Evolutionary conservation across 2,888 invertebrate genomes (phyloP), one percentile per base, ranked within the genome.

Genomic region (Orthonychiurus folsomi): DNA sequence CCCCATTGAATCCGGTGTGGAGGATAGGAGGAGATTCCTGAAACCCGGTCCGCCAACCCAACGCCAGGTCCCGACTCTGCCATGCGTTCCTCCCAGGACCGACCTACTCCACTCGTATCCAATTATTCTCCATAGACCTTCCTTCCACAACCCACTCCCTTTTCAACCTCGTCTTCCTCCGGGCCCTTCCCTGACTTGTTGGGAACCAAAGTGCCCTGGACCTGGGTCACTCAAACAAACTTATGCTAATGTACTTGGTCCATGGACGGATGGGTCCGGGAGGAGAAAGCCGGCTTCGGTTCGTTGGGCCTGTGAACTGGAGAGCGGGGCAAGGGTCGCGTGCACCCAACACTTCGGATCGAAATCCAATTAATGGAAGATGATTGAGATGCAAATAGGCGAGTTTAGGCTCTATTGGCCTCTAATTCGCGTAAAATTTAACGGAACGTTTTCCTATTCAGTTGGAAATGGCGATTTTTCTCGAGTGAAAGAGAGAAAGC

Each of bases 301-400:
- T 37, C 15, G 15, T 37, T 37, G 37, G 37, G 37, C 15, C 15
- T 37, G 37, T 37, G 37, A 9, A 37, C 9, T 15, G 20, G 52
- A 12, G 52, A 52, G 20, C 52, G 24, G 3, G 24, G 52, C 3
- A 52, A 23, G 52, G 56, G 56, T 21, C 26, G 24, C 3, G 23
- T 28, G n/a, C 23, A 50, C 52, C 24, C 53, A 50, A 28, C 52
- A 18, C n/a, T 26, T 50, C 65, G 68, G 69, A 69, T 71, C 68
- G 66, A 71, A 71, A 71, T 70, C 73, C 73, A 73, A 70, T 73
- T 73, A 73, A 73, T 71, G 69, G 69, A 69, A 68, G 68, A 71
- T 70, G 72, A 72, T 73, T 73, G 73, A 71, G 73, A 73, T 73
- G 73, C 73, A 73, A 73, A 73, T 73, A 73, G 61, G 68, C 69